Percentiles rank a stretch among this genome's conserved stretches.
Conservation (phyloP, 2,888 invertebrate species). For the Drosophila macrospina region DNA sequence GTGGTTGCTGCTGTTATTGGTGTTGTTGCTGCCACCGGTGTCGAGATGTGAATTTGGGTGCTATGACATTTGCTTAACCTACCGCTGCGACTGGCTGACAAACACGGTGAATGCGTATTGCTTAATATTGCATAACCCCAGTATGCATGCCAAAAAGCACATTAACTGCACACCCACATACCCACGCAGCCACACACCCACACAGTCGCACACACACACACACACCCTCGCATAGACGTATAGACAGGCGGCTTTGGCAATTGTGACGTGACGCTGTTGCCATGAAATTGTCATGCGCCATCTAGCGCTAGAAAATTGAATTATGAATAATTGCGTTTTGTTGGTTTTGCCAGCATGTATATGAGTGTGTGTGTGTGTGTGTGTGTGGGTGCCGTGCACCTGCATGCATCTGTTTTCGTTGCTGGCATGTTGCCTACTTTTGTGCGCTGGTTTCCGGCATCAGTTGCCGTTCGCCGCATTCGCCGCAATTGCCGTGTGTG, state of each 20-base stretch:
- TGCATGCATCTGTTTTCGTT: slow-evolving; percentile 15
- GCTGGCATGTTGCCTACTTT: slow-evolving; percentile 59
- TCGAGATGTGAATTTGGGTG: slow-evolving; percentile 62
- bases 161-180: slow-evolving; percentile 60
- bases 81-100: slow-evolving; percentile 50
- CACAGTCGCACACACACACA: slow-evolving; percentile 1
- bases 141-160: slow-evolving; percentile 77
- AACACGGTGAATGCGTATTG: slow-evolving; percentile 67
- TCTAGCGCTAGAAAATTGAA: slow-evolving; percentile 75
- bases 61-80: slow-evolving; percentile 73
- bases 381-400: slow-evolving; percentile 4
- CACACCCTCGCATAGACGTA: slow-evolving; percentile 6
- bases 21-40: slow-evolving; percentile 17
- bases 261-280: slow-evolving; percentile 49
- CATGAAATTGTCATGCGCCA: slow-evolving; percentile 70
- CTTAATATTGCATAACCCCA: slow-evolving; percentile 74
- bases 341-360: slow-evolving; percentile 24
- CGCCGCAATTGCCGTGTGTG: slow-evolving; percentile 25
- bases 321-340: slow-evolving; percentile 77
- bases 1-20: slow-evolving; percentile 26
- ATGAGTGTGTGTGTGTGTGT: not conserved
- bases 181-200: slow-evolving; percentile 27
- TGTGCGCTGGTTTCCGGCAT: slow-evolving; percentile 33
- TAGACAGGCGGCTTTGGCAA: slow-evolving; percentile 35
- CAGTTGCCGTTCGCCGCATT: slow-evolving; percentile 21